Evolutionary conservation across 2,797 vertebrate genomes (phyloP).

Genomic region (Choloepus didactylus): DNA sequence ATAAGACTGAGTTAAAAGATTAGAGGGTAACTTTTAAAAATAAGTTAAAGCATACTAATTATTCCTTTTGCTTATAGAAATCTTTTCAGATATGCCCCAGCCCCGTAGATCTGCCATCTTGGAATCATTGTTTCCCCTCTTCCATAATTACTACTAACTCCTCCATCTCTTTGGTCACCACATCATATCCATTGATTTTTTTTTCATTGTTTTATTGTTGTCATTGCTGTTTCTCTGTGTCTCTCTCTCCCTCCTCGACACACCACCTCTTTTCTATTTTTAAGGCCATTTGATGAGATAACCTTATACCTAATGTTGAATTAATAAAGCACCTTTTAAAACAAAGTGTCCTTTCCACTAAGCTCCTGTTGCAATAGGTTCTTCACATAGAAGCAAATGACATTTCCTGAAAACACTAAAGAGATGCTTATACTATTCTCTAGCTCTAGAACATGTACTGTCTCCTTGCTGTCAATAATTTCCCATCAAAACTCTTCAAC

Average conservation of each 20-base stretch:
- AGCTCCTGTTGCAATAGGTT: background rate
- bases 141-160: background rate
- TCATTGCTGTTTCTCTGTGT: background rate
- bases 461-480: background rate
- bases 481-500: background rate
- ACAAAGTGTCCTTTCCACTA: background rate
- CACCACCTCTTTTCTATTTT: background rate
- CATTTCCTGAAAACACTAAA: background rate
- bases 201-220: background rate
- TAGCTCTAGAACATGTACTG: background rate
- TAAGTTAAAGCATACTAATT: background rate
- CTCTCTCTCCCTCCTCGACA: background rate
- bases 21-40: background rate
- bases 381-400: background rate
- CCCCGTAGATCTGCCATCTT: background rate
- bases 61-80: background rate
- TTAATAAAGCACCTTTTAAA: background rate
- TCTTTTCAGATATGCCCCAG: background rate
- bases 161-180: background rate
- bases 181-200: background rate
- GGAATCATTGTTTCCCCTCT: background rate
- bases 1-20: background rate
- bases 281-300: background rate
- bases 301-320: background rate
- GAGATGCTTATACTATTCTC: background rate